phyloP scores from a whole-genome alignment of 2,113 vertebrate species.

The Catharus minimus region DNA sequence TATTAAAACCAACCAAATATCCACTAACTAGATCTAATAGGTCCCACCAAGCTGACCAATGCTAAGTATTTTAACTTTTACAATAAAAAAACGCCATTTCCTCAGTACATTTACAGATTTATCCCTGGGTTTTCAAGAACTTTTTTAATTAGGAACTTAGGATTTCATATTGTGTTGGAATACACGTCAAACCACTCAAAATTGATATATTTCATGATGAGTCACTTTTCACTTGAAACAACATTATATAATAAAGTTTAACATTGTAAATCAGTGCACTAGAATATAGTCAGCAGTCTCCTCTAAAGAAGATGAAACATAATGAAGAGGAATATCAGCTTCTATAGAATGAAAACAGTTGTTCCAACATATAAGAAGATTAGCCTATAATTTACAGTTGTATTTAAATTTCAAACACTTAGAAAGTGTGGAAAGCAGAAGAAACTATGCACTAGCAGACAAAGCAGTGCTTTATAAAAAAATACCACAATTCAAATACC shows the following conservation, averaged over 20 bases:
- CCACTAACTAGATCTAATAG: neutral
- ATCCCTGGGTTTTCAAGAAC: neutral
- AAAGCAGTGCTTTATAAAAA: neutral
- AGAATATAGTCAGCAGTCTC: neutral
- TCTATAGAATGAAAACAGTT: neutral
- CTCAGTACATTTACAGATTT: neutral
- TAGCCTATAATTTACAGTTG: neutral
- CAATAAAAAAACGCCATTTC: rapidly evolving
- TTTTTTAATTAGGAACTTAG: neutral
- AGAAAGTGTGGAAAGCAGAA: neutral
- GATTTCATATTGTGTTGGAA: neutral
- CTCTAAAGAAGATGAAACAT: neutral
- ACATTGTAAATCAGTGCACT: neutral
- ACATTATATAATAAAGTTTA: neutral
- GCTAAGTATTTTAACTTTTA: neutral
- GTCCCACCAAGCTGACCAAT: neutral
- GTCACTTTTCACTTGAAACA: neutral
- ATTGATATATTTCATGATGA: neutral
- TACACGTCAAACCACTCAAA: neutral
- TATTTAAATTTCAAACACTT: neutral
- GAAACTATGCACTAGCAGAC: neutral
- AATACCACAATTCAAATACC: neutral
- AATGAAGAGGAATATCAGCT: neutral
- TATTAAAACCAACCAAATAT: neutral
- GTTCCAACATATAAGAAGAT: neutral